Evolutionary conservation across 1,140 invertebrate species (phyloP), one percentile per base, ranked within the genome.

Genomic region (Sesamia nonagrioides): DNA sequence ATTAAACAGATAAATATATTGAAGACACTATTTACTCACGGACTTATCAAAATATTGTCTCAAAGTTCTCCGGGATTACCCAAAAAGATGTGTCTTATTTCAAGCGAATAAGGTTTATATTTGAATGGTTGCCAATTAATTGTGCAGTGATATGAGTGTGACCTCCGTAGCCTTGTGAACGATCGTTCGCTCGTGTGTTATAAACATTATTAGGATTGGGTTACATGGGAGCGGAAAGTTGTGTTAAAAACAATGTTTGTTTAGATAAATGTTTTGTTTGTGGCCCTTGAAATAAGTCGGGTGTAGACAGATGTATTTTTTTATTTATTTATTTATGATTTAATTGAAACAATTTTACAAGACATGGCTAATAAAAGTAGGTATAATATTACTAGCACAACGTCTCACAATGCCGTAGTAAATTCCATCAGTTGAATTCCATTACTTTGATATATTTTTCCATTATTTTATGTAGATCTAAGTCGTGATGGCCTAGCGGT

Each of bases 171-270:
- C 68, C 68, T 71, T 52, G 68, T 71, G 27, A n/a, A 40, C 40
- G 68, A 52, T 52, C 68, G 15, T 52, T 45, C 42, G 48, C 45
- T 71, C 17, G 27, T 50, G 17, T 17, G 68, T 35, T 50, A 52
- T 42, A 52, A 52, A 52, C 48, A 71, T 35, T 52, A 35, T 79
- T 78, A 66, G 21, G 63, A 2, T 60, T 9, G 74, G 69, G 72
- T 81, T 83, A 85, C 74, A 85, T 71, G 60, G 13, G 18, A 18
- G 68, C 45, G 48, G 21, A 17, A 52, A 61, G 3, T 8, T 35
- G 1, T 15, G 3, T 37, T n/a, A 2, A n/a, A 1, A 18, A 11
- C 2, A 42, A 21, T 42, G 6, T 17, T 42, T 33, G 33, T 35
- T 58, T 45, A 40, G n/a, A 17, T 7, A 6, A 18, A 18, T 17